These are phyloP conservation scores for Drosophila meridiana DNA, from an alignment of 2,888 invertebrate species.

Conservation along the genomic window DNA sequence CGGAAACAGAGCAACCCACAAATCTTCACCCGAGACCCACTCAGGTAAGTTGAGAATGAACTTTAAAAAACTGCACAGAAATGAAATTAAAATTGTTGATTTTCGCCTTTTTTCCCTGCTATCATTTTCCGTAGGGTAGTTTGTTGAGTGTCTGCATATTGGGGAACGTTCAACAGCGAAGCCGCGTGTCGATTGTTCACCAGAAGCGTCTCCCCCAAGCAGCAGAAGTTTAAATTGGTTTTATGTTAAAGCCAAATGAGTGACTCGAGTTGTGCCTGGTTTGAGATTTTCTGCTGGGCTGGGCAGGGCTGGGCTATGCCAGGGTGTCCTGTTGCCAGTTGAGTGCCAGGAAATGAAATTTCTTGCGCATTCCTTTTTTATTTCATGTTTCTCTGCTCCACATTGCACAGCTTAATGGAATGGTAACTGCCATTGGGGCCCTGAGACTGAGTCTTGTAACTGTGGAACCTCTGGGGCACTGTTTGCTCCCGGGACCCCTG, in stretches of 20 bases:
- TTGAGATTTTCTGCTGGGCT: neutral
- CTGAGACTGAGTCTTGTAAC: slow-evolving; percentile 21
- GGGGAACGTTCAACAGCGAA: slow-evolving; percentile 61
- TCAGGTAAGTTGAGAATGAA: slow-evolving; percentile 59
- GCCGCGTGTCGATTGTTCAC: slow-evolving; percentile 52
- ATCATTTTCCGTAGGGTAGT: slow-evolving; percentile 42
- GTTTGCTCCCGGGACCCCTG: slow-evolving; percentile 53
- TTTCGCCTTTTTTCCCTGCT: slow-evolving; percentile 15
- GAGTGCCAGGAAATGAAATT: slow-evolving; percentile 76
- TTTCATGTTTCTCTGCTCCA: slow-evolving; percentile 53
- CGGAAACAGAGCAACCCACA: slow-evolving; percentile 18
- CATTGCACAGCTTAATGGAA: slow-evolving; percentile 54
- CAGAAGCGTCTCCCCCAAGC: slow-evolving; percentile 37
- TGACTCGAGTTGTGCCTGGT: slow-evolving; percentile 57
- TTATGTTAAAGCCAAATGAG: slow-evolving; percentile 80
- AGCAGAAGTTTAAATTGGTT: slow-evolving; percentile 77
- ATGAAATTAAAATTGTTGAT: slow-evolving; percentile 75
- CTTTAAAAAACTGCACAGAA: slow-evolving; percentile 71
- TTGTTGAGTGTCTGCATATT: slow-evolving; percentile 72
- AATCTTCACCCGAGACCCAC: slow-evolving; percentile 27
- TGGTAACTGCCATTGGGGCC: slow-evolving; percentile 48
- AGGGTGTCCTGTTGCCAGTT: slow-evolving; percentile 55
- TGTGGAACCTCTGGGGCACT: slow-evolving; percentile 22
- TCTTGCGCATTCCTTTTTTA: slow-evolving; percentile 70
- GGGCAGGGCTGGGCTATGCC: slow-evolving; percentile 4